Evolutionary conservation across 2,797 vertebrate species (phyloP), one percentile per base, ranked within the genome.

Genomic region (Pipistrellus nathusii): DNA sequence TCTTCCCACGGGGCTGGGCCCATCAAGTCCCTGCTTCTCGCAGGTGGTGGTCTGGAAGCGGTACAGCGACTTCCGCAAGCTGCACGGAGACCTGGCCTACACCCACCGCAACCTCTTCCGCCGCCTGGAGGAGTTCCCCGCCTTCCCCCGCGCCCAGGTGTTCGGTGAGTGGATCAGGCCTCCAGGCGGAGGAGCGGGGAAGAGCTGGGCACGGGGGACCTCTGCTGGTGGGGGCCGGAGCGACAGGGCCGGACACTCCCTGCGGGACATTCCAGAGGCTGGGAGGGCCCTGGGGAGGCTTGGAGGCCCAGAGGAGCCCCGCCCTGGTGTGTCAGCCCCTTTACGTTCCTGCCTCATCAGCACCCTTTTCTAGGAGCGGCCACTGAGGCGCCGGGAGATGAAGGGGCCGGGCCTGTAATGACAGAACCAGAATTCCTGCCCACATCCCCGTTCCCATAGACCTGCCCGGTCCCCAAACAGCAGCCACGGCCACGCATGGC

Each of bases 21-120:
- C 27, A n/a, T 32, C 69, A 48, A 3, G 41, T 21, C 78, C 5
- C 0, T 0, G 8, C 18, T 35, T 62, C 66, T n/a, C 23, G 0
- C 83, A 99, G 98, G 98, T 99, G 94, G 98, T 98, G 5, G 98
- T 99, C 83, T 99, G 99, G 99, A 99, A 98, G 96, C 98, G 99
- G 75, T 99, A 99, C 97, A 99, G 99, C 0, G 99, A 99, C 97
- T 98, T 99, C 93, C 99, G 99, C 97, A 99, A 99, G 98, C 98
- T 99, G 66, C 99, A 99, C 0, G 98, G 98, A 17, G 99, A 99
- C 97, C 95, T 99, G 97, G 98, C 99, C 71, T 99, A 99, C 96
- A 99, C 99, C 2, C 99, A 99, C 96, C 98, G 99, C 86, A 99
- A 99, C 97, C 98, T 99, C 87, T 99, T 99, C 97, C 98, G 99